Evolutionary conservation across 2,113 vertebrate species (phyloP).

Genomic region (Vulpes lagopus): DNA sequence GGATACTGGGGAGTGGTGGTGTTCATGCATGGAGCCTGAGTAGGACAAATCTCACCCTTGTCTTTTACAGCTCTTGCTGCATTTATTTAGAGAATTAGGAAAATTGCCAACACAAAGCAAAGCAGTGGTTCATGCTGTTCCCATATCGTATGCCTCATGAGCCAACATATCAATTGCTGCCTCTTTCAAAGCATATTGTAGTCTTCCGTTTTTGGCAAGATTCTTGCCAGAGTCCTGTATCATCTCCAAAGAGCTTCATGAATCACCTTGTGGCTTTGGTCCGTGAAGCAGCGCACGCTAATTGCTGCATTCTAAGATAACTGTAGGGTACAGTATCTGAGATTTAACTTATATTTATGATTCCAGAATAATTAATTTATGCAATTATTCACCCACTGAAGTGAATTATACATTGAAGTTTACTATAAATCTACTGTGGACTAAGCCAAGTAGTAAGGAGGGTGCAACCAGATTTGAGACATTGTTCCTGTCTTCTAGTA

Average conservation of each 20-base stretch:
- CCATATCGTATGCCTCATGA: background rate
- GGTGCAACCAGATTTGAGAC: background rate
- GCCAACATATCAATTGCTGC: background rate
- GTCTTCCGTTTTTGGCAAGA: background rate
- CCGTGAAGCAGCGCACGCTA: background rate
- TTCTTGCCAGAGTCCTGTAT: conserved; percentile 13
- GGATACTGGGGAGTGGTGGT: fast-evolving
- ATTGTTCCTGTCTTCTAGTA: background rate
- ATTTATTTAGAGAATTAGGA: background rate
- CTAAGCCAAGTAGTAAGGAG: background rate
- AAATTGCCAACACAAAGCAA: background rate
- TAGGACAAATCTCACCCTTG: background rate
- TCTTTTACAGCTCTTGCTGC: background rate
- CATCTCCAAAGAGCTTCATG: conserved; percentile 14
- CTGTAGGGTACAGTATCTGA: background rate
- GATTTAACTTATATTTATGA: background rate
- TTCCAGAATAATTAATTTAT: background rate
- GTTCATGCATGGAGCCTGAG: background rate
- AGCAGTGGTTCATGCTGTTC: background rate
- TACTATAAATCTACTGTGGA: background rate
- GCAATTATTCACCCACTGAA: background rate
- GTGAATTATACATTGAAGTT: background rate
- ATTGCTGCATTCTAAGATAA: background rate
- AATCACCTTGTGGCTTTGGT: conserved; percentile 45
- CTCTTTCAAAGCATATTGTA: conserved; percentile 53